Conservation (phyloP, 2,113 vertebrate genomes). For the Paraplagusia blochii region DNA sequence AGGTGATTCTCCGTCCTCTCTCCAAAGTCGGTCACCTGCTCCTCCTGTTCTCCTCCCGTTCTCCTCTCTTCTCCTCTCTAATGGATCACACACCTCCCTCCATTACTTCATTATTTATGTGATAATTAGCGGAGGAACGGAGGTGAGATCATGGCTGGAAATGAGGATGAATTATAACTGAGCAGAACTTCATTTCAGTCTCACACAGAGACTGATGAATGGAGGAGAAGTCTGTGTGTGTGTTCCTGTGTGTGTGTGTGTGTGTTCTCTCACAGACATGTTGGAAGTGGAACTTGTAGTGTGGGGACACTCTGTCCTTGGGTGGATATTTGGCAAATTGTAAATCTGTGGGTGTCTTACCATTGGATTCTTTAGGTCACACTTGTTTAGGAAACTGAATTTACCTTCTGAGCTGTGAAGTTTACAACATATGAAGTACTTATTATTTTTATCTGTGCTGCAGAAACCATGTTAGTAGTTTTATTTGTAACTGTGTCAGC, state of each 20-base stretch:
- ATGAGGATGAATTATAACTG: constrained; percentile 70
- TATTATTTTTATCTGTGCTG: too few species aligned
- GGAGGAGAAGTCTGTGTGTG: constrained; percentile 20
- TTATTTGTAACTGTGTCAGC: too few species aligned
- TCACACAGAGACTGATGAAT: constrained; percentile 13
- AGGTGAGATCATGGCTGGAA: constrained; percentile 70
- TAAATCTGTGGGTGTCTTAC: too few species aligned
- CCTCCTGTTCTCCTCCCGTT: too few species aligned
- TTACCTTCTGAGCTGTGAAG: too few species aligned
- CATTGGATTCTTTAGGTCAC: too few species aligned
- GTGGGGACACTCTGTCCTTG: too few species aligned
- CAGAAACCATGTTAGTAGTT: too few species aligned
- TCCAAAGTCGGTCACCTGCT: constrained; percentile 25
- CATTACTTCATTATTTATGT: constrained; percentile 79
- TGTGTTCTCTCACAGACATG: constrained; percentile 2
- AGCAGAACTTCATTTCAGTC: constrained; percentile 63
- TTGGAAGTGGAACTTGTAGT: too few species aligned
- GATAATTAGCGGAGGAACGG: constrained; percentile 68
- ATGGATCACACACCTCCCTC: constrained; percentile 57
- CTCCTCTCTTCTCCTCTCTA: constrained; percentile 36
- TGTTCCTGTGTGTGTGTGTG: constrained; percentile 2
- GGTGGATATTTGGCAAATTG: too few species aligned
- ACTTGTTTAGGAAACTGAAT: too few species aligned
- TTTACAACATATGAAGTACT: too few species aligned
- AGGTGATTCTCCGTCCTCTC: constrained; percentile 5